Evolutionary conservation across 2,797 vertebrate genomes (phyloP), one percentile per base, ranked within the genome.

Genomic region (Austrolebias charrua): DNA sequence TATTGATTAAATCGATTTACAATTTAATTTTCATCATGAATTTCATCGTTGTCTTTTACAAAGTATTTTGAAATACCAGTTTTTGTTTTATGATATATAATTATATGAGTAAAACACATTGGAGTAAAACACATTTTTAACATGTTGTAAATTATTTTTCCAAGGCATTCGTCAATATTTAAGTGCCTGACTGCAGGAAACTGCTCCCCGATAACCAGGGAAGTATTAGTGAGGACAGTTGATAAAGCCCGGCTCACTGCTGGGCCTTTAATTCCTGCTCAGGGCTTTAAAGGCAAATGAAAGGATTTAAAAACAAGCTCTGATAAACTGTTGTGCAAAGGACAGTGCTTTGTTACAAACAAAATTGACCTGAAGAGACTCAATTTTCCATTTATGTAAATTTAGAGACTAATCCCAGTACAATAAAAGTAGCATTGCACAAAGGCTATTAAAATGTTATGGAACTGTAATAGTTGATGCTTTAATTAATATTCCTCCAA

Each of bases 191-290:
- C 54, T 38, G 40, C 57, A 59, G 53, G 69, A 46, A 75, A 63
- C 47, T 69, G 16, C 58, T 66, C 60, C 33, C 54, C 51, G 45
- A 38, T 46, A 66, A 55, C 31, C 54, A 43, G 38, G 56, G 24
- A 50, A 54, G 63, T 58, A 65, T 75, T 68, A 71, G 60, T 43
- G 50, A 64, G 54, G 53, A 53, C 33, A 51, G 33, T 38, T 46
- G 58, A 70, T 54, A 57, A 63, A 52, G 54, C 55, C 63, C n/a
- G 35, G 54, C 51, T 78, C 49, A 0, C 51, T 42, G 54, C 47
- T 47, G 51, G 52, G 19, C 24, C 31, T 62, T 55, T 45, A 53
- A 14, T 61, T 78, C 29, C 55, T 67, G 64, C 66, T 73, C 55
- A 42, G 40, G 16, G 50, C 24, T 66, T 43, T 53, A 42, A 55